phyloP scores from a whole-genome alignment of 1,140 invertebrate species.

The Drosophila parvula region DNA sequence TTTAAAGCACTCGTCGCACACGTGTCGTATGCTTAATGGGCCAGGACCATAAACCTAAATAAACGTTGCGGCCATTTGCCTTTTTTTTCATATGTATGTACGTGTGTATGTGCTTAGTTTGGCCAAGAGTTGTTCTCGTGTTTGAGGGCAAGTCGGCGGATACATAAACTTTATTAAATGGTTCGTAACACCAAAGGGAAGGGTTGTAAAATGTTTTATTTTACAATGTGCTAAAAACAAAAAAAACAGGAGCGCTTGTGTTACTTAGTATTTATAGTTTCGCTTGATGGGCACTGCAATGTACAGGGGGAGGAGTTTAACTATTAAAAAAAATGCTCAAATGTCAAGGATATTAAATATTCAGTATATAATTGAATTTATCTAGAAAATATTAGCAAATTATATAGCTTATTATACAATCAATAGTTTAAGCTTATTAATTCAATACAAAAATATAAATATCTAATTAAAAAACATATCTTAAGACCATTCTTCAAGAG shows the following conservation, averaged over 20 bases:
- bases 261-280: conserved; percentile 3
- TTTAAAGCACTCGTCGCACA: conserved; percentile 50
- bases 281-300: background rate
- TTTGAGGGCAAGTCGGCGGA: conserved; percentile 4
- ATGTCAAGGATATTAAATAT: background rate
- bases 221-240: background rate
- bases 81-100: conserved; percentile 20
- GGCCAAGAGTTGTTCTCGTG: conserved; percentile 20
- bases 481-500: background rate
- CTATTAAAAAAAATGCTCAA: background rate
- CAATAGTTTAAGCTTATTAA: background rate
- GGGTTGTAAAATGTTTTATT: conserved; percentile 2
- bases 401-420: background rate
- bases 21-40: conserved; percentile 53
- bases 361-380: background rate
- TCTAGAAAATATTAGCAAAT: too few relatives aligned
- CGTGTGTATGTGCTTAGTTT: conserved; percentile 6
- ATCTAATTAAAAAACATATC: background rate
- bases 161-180: conserved; percentile 38
- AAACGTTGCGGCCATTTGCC: conserved; percentile 37
- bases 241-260: background rate
- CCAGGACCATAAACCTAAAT: conserved; percentile 50
- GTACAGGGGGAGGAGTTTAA: background rate
- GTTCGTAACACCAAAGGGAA: conserved; percentile 16
- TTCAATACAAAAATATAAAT: background rate